Percentiles rank a stretch among this genome's conserved stretches.
Conservation (phyloP, 2,113 vertebrate genomes). For the Crotalus helleri region DNA sequence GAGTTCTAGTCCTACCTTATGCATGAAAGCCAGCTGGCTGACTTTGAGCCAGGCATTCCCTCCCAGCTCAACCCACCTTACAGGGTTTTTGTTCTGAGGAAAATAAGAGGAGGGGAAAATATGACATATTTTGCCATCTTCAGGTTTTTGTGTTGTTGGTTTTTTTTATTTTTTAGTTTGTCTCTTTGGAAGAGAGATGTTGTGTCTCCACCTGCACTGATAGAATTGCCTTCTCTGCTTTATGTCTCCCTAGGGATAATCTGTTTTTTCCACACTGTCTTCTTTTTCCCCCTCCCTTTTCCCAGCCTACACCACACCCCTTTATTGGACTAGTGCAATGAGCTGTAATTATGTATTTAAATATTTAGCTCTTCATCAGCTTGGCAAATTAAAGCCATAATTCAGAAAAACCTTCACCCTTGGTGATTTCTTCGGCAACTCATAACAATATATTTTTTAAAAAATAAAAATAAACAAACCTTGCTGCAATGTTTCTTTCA, state of each 20-base stretch:
- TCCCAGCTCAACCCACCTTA: neutral
- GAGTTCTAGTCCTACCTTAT: too few species aligned
- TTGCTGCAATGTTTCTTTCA: neutral
- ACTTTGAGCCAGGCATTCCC: neutral
- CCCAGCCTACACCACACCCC: neutral
- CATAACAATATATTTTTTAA: neutral
- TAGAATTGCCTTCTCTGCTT: neutral
- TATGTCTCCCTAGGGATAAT: neutral
- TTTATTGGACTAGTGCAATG: neutral
- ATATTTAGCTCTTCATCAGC: conserved; percentile 68
- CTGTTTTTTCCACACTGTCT: neutral
- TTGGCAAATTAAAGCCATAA: conserved; percentile 65
- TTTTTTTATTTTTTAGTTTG: neutral
- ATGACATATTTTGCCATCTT: neutral
- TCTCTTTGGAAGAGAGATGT: neutral
- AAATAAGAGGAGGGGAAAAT: neutral
- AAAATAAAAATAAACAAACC: neutral
- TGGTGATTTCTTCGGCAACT: neutral
- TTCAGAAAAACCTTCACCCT: conserved; percentile 33
- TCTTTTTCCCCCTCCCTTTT: neutral
- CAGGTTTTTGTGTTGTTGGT: neutral
- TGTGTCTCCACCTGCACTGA: neutral
- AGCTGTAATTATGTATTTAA: conserved; percentile 60
- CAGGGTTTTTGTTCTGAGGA: neutral
- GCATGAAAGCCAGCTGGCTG: neutral